Evolutionary conservation across 2,888 invertebrate species (phyloP).

Genomic region (Synergus umbraculus): DNA sequence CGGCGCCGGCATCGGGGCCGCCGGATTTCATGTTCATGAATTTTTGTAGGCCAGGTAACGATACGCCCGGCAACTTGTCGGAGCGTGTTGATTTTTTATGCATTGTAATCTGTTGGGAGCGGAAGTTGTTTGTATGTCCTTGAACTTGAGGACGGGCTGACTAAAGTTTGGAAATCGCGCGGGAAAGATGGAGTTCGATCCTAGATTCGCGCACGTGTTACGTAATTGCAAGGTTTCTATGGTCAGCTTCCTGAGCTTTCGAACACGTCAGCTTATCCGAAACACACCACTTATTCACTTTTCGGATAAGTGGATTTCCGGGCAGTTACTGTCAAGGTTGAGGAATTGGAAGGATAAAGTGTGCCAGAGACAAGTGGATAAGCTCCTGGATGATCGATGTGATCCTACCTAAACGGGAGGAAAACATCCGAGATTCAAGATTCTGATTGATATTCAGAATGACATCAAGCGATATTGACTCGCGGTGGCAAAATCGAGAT

Average conservation of each 20-base stretch:
- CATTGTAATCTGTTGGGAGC: neutral
- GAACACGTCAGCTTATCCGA: neutral
- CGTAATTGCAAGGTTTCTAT: neutral
- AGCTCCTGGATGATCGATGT: constrained; percentile 1
- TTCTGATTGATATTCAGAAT: neutral
- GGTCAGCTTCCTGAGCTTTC: neutral
- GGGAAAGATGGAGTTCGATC: constrained; percentile 4
- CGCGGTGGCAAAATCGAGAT: neutral
- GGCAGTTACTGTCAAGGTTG: neutral
- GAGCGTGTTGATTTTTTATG: constrained; percentile 28
- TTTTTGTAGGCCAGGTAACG: constrained; percentile 84
- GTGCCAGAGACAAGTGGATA: neutral
- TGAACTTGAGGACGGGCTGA: constrained; percentile 6
- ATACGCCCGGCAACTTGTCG: constrained; percentile 79
- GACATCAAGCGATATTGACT: constrained; percentile 9
- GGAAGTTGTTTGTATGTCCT: neutral
- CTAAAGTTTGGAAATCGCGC: neutral
- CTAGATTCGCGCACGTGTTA: neutral
- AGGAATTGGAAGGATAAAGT: neutral
- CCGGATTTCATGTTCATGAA: constrained; percentile 83
- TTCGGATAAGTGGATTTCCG: neutral
- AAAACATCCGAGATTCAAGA: neutral
- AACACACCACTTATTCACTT: neutral
- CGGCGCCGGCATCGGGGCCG: constrained; percentile 80
- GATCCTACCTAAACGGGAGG: constrained; percentile 7